A percentile compares a stretch with the other conserved stretches of the same genome.
Conservation (phyloP, 1,140 invertebrate genomes). For the Steinernema khuongi region DNA sequence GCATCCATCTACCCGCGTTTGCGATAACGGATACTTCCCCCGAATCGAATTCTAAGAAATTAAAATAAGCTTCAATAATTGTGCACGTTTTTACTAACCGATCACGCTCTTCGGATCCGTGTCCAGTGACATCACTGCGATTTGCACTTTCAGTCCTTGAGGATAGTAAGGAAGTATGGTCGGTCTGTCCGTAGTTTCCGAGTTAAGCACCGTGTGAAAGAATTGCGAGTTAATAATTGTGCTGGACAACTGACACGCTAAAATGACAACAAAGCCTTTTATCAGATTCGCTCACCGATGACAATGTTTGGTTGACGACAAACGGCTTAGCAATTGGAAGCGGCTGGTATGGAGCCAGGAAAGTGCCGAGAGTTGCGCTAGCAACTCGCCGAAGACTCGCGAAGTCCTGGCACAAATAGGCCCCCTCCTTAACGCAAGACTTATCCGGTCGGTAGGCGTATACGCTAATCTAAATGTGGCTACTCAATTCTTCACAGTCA, state of each 20-base stretch:
- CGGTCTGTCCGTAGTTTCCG: background rate
- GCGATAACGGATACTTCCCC: background rate
- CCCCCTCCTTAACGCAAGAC: background rate
- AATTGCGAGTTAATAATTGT: background rate
- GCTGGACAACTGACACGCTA: background rate
- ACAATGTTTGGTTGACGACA: background rate
- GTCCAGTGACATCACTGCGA: background rate
- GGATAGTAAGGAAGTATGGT: background rate
- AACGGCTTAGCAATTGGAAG: background rate
- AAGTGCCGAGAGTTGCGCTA: background rate
- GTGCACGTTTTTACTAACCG: no score
- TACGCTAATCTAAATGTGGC: background rate
- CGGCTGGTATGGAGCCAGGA: background rate
- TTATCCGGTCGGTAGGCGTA: background rate
- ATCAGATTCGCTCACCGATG: background rate
- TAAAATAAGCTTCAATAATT: no score
- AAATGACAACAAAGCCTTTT: background rate
- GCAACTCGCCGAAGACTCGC: background rate
- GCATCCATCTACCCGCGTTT: background rate
- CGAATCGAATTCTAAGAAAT: background rate
- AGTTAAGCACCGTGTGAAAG: background rate
- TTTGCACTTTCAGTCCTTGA: background rate
- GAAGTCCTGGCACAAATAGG: background rate
- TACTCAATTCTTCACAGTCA: background rate
- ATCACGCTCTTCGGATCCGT: background rate